Conservation (phyloP, 2,888 invertebrate genomes). For the Caenorhabditis panamensis region DNA sequence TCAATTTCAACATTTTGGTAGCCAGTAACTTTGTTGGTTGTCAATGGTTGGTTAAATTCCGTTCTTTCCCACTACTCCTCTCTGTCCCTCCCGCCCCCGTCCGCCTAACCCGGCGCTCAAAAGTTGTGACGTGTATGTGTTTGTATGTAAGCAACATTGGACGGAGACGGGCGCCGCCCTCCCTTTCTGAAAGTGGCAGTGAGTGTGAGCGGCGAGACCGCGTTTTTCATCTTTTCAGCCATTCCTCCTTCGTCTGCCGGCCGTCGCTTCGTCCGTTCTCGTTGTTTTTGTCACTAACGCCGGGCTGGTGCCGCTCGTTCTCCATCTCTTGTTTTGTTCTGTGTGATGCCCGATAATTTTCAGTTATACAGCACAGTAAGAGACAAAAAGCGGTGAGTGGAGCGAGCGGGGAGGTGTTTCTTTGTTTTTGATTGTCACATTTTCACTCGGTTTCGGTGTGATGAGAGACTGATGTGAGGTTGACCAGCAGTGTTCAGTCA, state of each 20-base stretch:
- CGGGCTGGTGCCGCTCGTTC: slow-evolving; percentile 3
- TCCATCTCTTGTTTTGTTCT: slow-evolving; percentile 22
- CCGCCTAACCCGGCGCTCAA: background rate
- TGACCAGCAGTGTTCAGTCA: slow-evolving; percentile 6
- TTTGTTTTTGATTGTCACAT: slow-evolving; percentile 35
- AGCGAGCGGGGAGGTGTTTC: slow-evolving; percentile 24
- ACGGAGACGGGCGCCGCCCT: slow-evolving; percentile 24
- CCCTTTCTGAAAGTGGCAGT: slow-evolving; percentile 41
- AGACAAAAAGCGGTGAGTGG: background rate
- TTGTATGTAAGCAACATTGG: slow-evolving; percentile 23
- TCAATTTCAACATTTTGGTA: background rate
- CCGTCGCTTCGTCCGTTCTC: slow-evolving; percentile 16
- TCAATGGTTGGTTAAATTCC: background rate
- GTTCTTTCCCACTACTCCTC: background rate
- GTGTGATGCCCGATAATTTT: slow-evolving; percentile 37
- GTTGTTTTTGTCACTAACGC: slow-evolving; percentile 20
- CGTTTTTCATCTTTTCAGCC: slow-evolving; percentile 34
- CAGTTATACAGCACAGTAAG: slow-evolving; percentile 36
- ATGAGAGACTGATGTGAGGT: background rate
- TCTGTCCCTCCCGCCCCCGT: background rate
- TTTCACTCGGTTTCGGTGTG: background rate
- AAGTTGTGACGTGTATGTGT: slow-evolving; percentile 39
- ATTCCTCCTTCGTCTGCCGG: slow-evolving; percentile 14
- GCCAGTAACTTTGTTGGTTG: background rate
- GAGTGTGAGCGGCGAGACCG: slow-evolving; percentile 10